phyloP scores from a whole-genome alignment of 2,888 invertebrate species.

The Dascillus cervinus region DNA sequence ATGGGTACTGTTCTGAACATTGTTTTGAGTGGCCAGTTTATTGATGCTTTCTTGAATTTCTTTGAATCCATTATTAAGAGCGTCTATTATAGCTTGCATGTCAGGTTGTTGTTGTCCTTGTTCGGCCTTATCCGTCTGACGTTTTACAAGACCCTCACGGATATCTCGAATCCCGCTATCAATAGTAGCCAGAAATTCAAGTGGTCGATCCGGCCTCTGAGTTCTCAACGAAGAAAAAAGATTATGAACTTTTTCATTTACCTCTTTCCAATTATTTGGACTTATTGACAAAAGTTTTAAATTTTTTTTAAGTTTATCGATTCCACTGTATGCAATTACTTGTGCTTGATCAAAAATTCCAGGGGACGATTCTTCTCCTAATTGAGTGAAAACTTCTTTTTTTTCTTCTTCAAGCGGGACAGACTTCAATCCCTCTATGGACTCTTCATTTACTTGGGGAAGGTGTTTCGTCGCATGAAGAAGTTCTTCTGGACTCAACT shows the following conservation, averaged over 20 bases:
- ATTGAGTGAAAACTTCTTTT: no score
- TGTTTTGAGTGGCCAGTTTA: neutral
- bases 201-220: neutral
- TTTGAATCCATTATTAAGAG: neutral
- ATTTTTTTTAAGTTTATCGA: neutral
- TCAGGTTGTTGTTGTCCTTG: neutral
- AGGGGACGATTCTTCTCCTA: no score
- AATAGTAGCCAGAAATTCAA: neutral
- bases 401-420: neutral
- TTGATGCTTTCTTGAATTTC: no score
- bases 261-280: neutral
- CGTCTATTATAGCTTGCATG: no score
- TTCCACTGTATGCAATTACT: neutral
- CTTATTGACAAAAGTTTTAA: neutral
- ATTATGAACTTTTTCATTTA: no score
- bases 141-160: no score
- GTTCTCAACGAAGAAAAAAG: neutral
- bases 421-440: no score
- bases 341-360: neutral
- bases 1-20: neutral
- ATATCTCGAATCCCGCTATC: no score
- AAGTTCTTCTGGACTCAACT: conserved; percentile 24
- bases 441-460: conserved; percentile 6
- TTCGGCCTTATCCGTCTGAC: no score
- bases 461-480: conserved; percentile 15